phyloP scores from a whole-genome alignment of 2,888 invertebrate genomes.

The Drosophila imparisetae region DNA sequence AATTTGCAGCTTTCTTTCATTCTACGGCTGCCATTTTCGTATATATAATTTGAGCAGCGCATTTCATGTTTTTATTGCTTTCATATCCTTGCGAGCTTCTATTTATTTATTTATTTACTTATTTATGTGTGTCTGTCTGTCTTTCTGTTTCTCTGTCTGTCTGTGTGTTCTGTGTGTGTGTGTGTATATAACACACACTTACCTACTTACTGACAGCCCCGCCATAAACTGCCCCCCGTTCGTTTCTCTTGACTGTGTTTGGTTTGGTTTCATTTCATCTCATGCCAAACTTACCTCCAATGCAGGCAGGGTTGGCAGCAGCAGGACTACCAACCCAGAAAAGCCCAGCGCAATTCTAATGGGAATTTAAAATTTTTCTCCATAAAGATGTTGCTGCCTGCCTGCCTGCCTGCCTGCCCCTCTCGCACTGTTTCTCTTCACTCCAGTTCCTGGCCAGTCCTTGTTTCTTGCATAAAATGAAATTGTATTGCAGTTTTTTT shows the following conservation, averaged over 20 bases:
- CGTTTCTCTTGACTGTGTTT: slow-evolving; percentile 32
- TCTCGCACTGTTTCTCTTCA: slow-evolving; percentile 18
- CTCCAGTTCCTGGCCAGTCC: slow-evolving; percentile 52
- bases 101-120: slow-evolving; percentile 60
- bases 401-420: neutral
- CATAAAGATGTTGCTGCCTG: slow-evolving; percentile 68
- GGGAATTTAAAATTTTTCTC: slow-evolving; percentile 78
- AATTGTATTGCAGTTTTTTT: slow-evolving; percentile 73
- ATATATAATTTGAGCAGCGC: slow-evolving; percentile 56
- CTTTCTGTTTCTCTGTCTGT: neutral
- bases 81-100: slow-evolving; percentile 55
- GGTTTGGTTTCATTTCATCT: slow-evolving; percentile 75
- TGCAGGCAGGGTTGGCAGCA: slow-evolving; percentile 8
- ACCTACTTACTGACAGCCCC: slow-evolving; percentile 64
- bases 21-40: slow-evolving; percentile 35
- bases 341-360: slow-evolving; percentile 74
- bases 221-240: slow-evolving; percentile 6
- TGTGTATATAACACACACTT: slow-evolving; percentile 62
- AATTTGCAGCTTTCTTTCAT: slow-evolving; percentile 45
- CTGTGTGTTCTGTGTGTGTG: slow-evolving; percentile 8
- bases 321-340: slow-evolving; percentile 40
- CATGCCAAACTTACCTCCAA: slow-evolving; percentile 40
- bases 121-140: slow-evolving; percentile 61
- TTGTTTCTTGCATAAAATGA: slow-evolving; percentile 79
- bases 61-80: slow-evolving; percentile 67